Percentiles rank a stretch among this genome's conserved stretches.
Evolutionary conservation across 1,140 invertebrate genomes (phyloP).

Genomic region (Leptinotarsa lineolata): DNA sequence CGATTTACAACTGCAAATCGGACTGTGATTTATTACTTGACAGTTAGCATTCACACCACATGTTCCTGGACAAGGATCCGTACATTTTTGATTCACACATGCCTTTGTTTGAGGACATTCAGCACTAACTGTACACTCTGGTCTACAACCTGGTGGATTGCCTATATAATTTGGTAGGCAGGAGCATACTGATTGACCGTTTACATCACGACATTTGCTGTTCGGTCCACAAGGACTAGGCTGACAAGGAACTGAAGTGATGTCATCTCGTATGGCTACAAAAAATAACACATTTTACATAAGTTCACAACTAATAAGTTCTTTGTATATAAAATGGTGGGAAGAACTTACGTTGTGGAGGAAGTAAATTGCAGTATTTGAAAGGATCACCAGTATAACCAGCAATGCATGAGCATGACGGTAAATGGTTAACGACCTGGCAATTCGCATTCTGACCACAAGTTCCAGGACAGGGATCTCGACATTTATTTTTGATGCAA

Average conservation of each 20-base stretch:
- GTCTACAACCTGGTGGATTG: slow-evolving; percentile 63
- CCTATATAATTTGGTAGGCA: slow-evolving; percentile 64
- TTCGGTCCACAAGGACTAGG: slow-evolving; percentile 74
- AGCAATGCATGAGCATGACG: slow-evolving; percentile 61
- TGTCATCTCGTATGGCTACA: slow-evolving; percentile 47
- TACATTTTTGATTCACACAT: slow-evolving; percentile 68
- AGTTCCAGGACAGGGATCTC: slow-evolving; percentile 69
- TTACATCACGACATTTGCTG: slow-evolving; percentile 57
- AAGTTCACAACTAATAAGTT: slow-evolving; percentile 35
- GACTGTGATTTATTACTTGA: slow-evolving; percentile 67
- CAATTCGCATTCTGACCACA: slow-evolving; percentile 69
- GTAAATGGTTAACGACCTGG: slow-evolving; percentile 64
- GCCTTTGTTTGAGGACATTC: slow-evolving; percentile 66
- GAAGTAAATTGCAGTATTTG: slow-evolving; percentile 58
- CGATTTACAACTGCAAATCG: slow-evolving; percentile 66
- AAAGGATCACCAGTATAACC: slow-evolving; percentile 69
- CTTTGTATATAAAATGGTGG: too few relatives aligned
- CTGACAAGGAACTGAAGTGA: slow-evolving; percentile 65
- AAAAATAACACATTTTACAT: slow-evolving; percentile 47
- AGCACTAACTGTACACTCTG: slow-evolving; percentile 65
- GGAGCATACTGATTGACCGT: slow-evolving; percentile 63
- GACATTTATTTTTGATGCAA: slow-evolving; percentile 66
- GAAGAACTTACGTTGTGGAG: slow-evolving; percentile 53
- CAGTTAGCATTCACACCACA: slow-evolving; percentile 63
- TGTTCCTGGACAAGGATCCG: slow-evolving; percentile 65